Evolutionary conservation across 2,113 vertebrate genomes (phyloP).

Genomic region (Engystomops pustulosus): DNA sequence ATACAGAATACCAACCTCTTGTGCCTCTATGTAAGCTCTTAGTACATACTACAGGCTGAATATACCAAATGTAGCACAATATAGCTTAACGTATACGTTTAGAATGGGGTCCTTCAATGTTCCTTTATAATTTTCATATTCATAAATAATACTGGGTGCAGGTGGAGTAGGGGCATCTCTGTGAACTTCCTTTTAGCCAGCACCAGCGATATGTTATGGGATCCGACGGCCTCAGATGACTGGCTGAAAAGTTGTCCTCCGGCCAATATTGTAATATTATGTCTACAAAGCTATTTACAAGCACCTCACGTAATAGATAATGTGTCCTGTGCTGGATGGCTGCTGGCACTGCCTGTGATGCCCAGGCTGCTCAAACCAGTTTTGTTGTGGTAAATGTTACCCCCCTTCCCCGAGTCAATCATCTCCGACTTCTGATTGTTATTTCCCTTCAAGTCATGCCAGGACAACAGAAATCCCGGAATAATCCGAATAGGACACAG

Average conservation of each 20-base stretch:
- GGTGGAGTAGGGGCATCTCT: background rate
- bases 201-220: background rate
- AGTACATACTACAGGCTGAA: no score
- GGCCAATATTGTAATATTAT: background rate
- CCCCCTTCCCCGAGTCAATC: background rate
- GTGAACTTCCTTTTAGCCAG: background rate
- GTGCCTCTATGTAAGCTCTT: no score
- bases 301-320: conserved; percentile 6
- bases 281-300: background rate
- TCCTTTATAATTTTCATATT: no score
- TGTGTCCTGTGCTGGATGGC: background rate
- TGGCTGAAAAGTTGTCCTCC: background rate
- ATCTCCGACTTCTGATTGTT: background rate
- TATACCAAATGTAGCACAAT: no score
- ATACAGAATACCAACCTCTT: no score
- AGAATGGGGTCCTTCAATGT: no score
- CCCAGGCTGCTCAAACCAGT: background rate
- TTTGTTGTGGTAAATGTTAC: background rate
- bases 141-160: no score
- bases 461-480: conserved; percentile 14
- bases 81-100: no score
- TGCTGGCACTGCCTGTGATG: background rate
- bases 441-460: conserved; percentile 17
- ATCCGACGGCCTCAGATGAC: background rate
- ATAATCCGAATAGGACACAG: background rate